These are phyloP conservation scores for Gallinago stenura DNA, from an alignment of 2,797 vertebrate genomes.

Conservation along the genomic window DNA sequence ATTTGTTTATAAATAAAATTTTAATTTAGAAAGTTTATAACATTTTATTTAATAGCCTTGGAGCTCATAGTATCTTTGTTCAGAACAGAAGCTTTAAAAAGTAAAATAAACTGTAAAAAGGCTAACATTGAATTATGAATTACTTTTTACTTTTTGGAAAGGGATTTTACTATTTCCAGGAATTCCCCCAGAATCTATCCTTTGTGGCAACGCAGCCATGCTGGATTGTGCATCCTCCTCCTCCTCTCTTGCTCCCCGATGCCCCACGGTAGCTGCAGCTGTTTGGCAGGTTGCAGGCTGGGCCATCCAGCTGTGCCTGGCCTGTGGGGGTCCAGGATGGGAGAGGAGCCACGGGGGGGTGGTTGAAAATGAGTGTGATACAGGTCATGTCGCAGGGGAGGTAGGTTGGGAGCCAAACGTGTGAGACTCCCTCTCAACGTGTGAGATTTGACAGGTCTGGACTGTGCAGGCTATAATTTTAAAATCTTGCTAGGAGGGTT, in stretches of 20 bases:
- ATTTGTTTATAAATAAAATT: background rate
- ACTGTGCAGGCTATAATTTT: background rate
- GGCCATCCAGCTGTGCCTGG: background rate
- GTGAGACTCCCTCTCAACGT: constrained; percentile 7
- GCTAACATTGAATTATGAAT: background rate
- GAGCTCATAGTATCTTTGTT: background rate
- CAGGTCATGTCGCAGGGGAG: background rate
- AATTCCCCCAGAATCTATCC: background rate
- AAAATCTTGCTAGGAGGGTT: constrained; percentile 42
- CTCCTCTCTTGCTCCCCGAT: background rate
- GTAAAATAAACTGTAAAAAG: background rate
- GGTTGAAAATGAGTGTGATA: background rate
- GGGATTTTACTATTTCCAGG: background rate
- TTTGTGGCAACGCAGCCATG: background rate
- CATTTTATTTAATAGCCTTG: background rate
- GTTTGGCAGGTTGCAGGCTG: background rate
- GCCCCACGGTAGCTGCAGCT: background rate
- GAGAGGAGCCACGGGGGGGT: background rate
- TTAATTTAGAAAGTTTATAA: background rate
- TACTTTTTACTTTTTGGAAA: background rate
- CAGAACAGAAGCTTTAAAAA: background rate
- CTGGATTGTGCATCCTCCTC: background rate
- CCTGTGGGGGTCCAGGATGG: background rate
- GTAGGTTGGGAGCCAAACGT: background rate
- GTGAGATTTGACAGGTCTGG: constrained; percentile 25